These are phyloP conservation scores for Laupala kohalensis DNA, from an alignment of 1,140 invertebrate genomes.

Conservation along the genomic window DNA sequence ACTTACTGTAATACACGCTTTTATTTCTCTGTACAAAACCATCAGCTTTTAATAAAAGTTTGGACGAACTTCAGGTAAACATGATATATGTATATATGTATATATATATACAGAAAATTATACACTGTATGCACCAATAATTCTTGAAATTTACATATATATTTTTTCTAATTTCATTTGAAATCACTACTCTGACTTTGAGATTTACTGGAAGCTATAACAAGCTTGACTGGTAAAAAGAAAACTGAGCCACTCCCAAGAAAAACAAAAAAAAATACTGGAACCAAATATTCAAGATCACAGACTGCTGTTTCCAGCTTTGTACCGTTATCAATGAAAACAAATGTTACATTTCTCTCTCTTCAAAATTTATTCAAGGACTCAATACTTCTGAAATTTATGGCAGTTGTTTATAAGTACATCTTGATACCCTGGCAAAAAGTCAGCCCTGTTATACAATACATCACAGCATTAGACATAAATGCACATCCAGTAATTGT, in stretches of 20 bases:
- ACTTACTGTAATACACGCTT: neutral
- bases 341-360: neutral
- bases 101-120: neutral
- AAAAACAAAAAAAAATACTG: slow-evolving; percentile 12
- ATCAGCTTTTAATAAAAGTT: neutral
- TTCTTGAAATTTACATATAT: neutral
- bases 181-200: neutral
- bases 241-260: neutral
- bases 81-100: neutral
- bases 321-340: slow-evolving; percentile 7
- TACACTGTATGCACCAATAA: neutral
- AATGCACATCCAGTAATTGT: neutral
- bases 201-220: neutral
- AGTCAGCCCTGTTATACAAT: slow-evolving; percentile 11
- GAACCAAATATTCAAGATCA: slow-evolving; percentile 11
- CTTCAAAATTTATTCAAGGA: slow-evolving; percentile 6
- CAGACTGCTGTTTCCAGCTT: slow-evolving; percentile 13
- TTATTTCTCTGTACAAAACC: neutral
- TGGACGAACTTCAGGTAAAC: neutral
- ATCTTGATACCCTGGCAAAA: slow-evolving; percentile 11
- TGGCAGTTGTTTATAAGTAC: slow-evolving; percentile 12
- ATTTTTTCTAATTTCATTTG: neutral
- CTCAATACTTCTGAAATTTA: slow-evolving; percentile 5
- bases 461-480: slow-evolving; percentile 8
- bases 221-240: neutral